Base-by-base conservation (phyloP, 2,888 invertebrate genomes). In the Rhamphomyia laevipes region DNA sequence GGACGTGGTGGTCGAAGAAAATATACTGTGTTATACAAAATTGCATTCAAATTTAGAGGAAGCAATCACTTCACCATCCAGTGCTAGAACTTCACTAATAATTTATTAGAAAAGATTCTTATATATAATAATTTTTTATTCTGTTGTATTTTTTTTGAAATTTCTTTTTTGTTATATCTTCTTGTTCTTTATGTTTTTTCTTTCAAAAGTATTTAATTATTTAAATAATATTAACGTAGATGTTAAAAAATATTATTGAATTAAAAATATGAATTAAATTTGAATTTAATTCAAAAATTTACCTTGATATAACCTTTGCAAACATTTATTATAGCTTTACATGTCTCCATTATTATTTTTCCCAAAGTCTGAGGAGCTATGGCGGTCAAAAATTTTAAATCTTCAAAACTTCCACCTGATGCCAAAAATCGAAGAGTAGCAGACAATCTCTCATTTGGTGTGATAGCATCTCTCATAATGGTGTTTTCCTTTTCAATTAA, bases 21-120 rank as follows among this genome's bases (percentile, higher is more conserved):
- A 40, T 78, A 77, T 59, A 77, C 79, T 3, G 77, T 80, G 0
- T 57, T 82, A 82, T 61, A 74, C 77, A 48, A 81, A 81, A 61
- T 68, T 82, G 49, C 81, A 82, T 60, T 77, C 77, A 55, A 81
- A 78, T 58, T 68, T 82, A 51, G 82, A 82, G 64, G 82, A 81
- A 65, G 81, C 81, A 33, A 77, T 82, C 40, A 77, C 77, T 5
- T 80, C 80, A 11, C 50, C 54, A 21, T 51, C 51, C 10, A 51
- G 55, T 45, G 48, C 53, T 47, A 48, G 59, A 49, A 51, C 58
- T 52, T 51, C 58, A 51, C 59, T 61, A 56, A 54, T 61, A 50
- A 57, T 61, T 56, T 60, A 61, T 51, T 61, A 55, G 46, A n/a
- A 27, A 7, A 27, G 23, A 7, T n/a, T n/a, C n/a, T n/a, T 27